Base-by-base conservation (phyloP, 2,888 invertebrate genomes). In the Sialis fuliginosa region DNA sequence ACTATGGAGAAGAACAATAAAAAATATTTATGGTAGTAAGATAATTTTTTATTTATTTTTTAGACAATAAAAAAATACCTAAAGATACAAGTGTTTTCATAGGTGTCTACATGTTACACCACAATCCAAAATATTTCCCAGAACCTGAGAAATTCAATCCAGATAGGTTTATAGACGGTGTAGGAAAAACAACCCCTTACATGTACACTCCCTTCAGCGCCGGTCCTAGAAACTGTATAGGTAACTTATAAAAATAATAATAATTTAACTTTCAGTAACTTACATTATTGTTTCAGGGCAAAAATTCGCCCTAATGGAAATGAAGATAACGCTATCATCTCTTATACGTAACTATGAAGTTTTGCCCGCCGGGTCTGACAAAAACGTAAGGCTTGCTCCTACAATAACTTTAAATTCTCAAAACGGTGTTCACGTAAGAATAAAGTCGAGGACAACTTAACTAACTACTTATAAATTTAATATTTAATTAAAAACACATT, bases 171-270 rank as follows among this genome's bases (percentile, higher is more conserved):
- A 34, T 44, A 22, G 6, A 32, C 6, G 9, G 7, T n/a, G 13
- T 6, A 6, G n/a, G 35, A 33, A 35, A 44, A 13, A 35, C 9
- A 12, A 44, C 12, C 22, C 13, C 22, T 33, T 44, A 13, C 13
- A 13, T 35, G 2, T 44, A 44, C 30, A 34, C 32, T 22, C 44
- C 44, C n/a, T 34, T 44, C 33, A 44, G 44, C 12, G 44, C 44
- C 13, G 44, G 44, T 44, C 33, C 44, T n/a, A n/a, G 44, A 33
- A 44, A 34, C 22, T 44, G 44, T n/a, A 44, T 44, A 13, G 44
- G 44, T 44, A 44, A 22, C 22, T 2, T 2, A 2, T 2, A 22
- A 22, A 22, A 22, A 22, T 22, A 22, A 22, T 2, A 22, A 22
- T 22, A 22, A 22, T 22, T 22, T 22, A 22, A 22, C 22, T 22